Evolutionary conservation across 2,888 invertebrate genomes (phyloP).

Genomic region (Danaus chrysippus): DNA sequence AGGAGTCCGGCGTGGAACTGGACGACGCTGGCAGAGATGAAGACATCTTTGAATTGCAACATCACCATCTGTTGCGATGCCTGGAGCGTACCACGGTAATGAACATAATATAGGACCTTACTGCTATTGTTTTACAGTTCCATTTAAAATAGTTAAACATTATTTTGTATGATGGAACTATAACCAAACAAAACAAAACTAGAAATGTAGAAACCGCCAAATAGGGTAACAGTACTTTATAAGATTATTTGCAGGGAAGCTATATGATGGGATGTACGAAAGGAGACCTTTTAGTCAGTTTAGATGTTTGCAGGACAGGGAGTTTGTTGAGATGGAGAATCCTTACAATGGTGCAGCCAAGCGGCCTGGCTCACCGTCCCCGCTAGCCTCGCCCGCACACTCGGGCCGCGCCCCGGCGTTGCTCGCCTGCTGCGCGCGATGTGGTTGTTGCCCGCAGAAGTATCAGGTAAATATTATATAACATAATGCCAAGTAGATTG

Average conservation of each 20-base stretch:
- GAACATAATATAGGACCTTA: slow-evolving; percentile 28
- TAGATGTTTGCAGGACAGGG: slow-evolving; percentile 86
- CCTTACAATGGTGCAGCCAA: slow-evolving; percentile 96
- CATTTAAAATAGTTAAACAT: no score
- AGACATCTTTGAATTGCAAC: slow-evolving; percentile 99
- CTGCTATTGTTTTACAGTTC: no score
- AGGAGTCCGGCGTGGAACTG: slow-evolving; percentile 94
- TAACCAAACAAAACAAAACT: background rate
- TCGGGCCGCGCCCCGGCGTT: slow-evolving; percentile 86
- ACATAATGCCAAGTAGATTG: no score
- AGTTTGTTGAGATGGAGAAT: slow-evolving; percentile 97
- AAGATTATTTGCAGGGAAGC: no score
- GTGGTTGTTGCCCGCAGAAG: slow-evolving; percentile 91
- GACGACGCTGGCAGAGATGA: slow-evolving; percentile 94
- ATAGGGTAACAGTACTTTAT: background rate
- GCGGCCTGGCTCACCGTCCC: slow-evolving; percentile 93
- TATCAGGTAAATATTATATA: slow-evolving; percentile 82
- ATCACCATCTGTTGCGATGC: slow-evolving; percentile 98
- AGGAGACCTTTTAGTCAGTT: background rate
- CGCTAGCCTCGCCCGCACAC: slow-evolving; percentile 91
- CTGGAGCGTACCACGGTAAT: slow-evolving; percentile 96
- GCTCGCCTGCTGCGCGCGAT: slow-evolving; percentile 92
- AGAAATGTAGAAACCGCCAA: background rate
- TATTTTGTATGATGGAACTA: no score
- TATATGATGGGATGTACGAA: no score